Evolutionary conservation across 1,140 invertebrate species (phyloP), one percentile per base, ranked within the genome.

Genomic region (Ips nitidus): DNA sequence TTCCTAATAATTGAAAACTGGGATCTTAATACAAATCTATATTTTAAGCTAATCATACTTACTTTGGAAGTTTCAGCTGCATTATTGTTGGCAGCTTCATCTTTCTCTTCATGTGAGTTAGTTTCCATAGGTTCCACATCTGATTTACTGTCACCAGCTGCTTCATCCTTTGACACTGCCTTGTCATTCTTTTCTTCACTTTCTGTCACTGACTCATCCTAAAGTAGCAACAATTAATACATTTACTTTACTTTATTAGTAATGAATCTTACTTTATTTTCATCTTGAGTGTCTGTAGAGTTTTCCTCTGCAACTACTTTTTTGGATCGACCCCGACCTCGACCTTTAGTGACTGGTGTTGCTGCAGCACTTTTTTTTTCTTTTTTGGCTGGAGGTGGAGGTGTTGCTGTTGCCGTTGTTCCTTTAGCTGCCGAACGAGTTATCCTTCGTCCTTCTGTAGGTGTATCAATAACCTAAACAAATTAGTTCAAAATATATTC

Each of bases 341-440:
- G 66, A 61, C 69, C 56, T 70, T 71, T 72, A 1, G 52, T 68
- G 5, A 57, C 40, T 22, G 62, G 45, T 4, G 59, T 62, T 8
- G 63, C 36, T 36, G 56, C 45, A 36, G 69, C 69, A 52, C 65
- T 75, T 52, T 81, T 83, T 36, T 76, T 75, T 71, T 83, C 82
- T 63, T 82, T 81, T 71, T 83, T 83, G 2, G 76, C 76, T 53
- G 77, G 77, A 4, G 82, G 82, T 58, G 81, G 80, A n/a, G 81
- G 79, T 22, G 22, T 22, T 22, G 22, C 22, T 8, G 79, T 80
- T 4, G 80, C 80, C 50, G 78, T 73, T 8, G 78, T 76, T 22
- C 81, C 81, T 71, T 81, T 79, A 37, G 80, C 80, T 5, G 81
- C 77, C 36, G 82, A 83, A 47, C 82, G 70, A 4, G 82, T 83